Evolutionary conservation across 2,113 vertebrate genomes (phyloP).

Genomic region (Xyliphius kryptos): DNA sequence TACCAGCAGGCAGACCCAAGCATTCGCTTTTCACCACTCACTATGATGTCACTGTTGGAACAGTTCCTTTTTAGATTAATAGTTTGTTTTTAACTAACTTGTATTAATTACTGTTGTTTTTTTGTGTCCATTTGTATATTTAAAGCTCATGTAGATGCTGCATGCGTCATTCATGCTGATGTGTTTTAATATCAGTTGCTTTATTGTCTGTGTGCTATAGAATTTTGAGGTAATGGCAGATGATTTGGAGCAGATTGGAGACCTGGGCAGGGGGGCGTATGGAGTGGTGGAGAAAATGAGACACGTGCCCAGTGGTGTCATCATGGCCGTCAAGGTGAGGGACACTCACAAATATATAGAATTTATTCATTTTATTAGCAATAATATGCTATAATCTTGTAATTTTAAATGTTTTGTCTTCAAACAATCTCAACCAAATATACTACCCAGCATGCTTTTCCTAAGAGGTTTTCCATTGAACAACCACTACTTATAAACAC

Average conservation of each 20-base stretch:
- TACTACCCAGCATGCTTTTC: too few relatives aligned
- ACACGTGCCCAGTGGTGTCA: constrained; percentile 88
- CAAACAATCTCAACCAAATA: too few relatives aligned
- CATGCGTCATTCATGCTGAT: background rate
- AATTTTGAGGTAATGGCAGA: constrained; percentile 98
- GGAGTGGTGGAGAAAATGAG: constrained; percentile 98
- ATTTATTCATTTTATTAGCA: too few relatives aligned
- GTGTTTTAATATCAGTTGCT: background rate
- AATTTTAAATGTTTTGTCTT: too few relatives aligned
- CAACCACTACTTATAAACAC: too few relatives aligned
- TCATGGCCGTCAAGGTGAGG: constrained; percentile 97
- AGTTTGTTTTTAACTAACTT: too few relatives aligned
- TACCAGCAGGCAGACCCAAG: constrained; percentile 2
- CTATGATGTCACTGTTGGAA: background rate
- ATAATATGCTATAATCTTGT: too few relatives aligned
- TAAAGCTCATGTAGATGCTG: background rate
- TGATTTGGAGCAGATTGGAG: constrained; percentile 89
- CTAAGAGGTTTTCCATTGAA: too few relatives aligned
- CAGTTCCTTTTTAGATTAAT: too few relatives aligned
- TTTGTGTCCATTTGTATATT: background rate
- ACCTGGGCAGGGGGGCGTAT: constrained; percentile 92
- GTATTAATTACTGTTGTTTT: too few relatives aligned
- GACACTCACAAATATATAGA: background rate
- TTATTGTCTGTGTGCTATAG: constrained; percentile 51
- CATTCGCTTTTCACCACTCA: background rate